phyloP scores from a whole-genome alignment of 2,888 invertebrate genomes.

The Ischnus inquisitorius region DNA sequence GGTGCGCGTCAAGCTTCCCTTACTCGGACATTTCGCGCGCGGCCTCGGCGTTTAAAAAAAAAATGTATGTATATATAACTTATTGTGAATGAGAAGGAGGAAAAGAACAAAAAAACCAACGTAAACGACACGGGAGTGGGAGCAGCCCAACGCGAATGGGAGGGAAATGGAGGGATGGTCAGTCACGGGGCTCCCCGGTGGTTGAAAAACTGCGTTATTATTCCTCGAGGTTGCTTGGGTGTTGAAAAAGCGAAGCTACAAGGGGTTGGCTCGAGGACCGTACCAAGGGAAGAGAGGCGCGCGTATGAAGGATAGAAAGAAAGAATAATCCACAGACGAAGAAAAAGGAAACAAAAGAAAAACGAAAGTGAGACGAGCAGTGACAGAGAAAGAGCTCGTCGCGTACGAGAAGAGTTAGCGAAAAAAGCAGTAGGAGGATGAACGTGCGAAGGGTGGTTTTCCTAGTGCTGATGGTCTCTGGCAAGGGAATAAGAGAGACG shows the following conservation, averaged over 20 bases:
- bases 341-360: slow-evolving; percentile 33
- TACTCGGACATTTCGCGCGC: slow-evolving; percentile 8
- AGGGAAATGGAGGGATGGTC: slow-evolving; percentile 44
- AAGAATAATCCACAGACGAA: slow-evolving; percentile 51
- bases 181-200: slow-evolving; percentile 28
- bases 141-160: slow-evolving; percentile 39
- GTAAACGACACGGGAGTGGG: slow-evolving; percentile 12
- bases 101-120: slow-evolving; percentile 17
- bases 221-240: slow-evolving; percentile 14
- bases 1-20: slow-evolving; percentile 20
- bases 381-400: slow-evolving; percentile 29
- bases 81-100: neutral
- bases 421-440: slow-evolving; percentile 39
- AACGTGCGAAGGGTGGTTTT: slow-evolving; percentile 31
- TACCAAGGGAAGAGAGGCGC: neutral
- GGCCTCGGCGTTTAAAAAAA: slow-evolving; percentile 4
- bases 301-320: slow-evolving; percentile 40
- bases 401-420: slow-evolving; percentile 21
- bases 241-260: slow-evolving; percentile 19
- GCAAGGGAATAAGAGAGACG: slow-evolving; percentile 39
- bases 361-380: slow-evolving; percentile 38
- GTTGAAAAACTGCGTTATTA: slow-evolving; percentile 49
- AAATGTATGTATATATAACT: slow-evolving; percentile 14
- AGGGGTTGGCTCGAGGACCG: neutral
- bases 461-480: slow-evolving; percentile 40